Evolutionary conservation across 2,113 vertebrate genomes (phyloP).

Genomic region (Sisor rabdophorus): DNA sequence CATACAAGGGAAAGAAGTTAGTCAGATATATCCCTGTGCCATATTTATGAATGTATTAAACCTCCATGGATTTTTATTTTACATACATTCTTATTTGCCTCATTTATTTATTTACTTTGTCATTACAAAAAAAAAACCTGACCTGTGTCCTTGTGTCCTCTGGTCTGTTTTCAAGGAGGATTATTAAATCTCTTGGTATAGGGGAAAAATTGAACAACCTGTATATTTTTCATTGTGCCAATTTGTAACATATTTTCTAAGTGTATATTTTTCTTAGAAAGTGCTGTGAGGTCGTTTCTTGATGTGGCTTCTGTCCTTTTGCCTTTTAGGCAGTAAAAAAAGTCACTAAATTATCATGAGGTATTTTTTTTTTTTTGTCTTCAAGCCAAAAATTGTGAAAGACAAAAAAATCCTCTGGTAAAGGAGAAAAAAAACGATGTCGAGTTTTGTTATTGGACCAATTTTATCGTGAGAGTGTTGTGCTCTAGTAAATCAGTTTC

Average conservation of each 20-base stretch:
- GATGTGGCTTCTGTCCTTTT: slow-evolving; percentile 79
- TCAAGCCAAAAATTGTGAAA: slow-evolving; percentile 88
- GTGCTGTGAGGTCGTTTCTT: slow-evolving; percentile 91
- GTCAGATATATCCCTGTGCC: slow-evolving; percentile 52
- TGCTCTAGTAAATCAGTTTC: slow-evolving; percentile 84
- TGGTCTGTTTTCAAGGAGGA: slow-evolving; percentile 84
- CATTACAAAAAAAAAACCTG: slow-evolving; percentile 63
- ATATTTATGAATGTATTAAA: slow-evolving; percentile 87
- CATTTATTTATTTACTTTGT: slow-evolving; percentile 76
- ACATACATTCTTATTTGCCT: slow-evolving; percentile 62
- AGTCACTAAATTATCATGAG: slow-evolving; percentile 82
- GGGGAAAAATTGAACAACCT: slow-evolving; percentile 69
- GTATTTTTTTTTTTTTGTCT: slow-evolving; percentile 66
- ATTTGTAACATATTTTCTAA: slow-evolving; percentile 98
- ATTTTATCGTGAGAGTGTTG: slow-evolving; percentile 90
- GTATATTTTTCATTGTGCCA: slow-evolving; percentile 97
- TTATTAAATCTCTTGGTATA: slow-evolving; percentile 86
- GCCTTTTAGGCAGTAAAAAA: slow-evolving; percentile 79
- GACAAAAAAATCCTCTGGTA: slow-evolving; percentile 55
- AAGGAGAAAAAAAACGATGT: slow-evolving; percentile 68
- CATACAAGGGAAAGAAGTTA: slow-evolving; percentile 10
- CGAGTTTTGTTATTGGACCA: slow-evolving; percentile 89
- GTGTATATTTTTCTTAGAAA: slow-evolving; percentile 98
- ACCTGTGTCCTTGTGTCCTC: slow-evolving; percentile 92
- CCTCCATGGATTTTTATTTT: slow-evolving; percentile 75